Base-by-base conservation (phyloP, 2,888 invertebrate species). In the Mechanitis mazaeus region DNA sequence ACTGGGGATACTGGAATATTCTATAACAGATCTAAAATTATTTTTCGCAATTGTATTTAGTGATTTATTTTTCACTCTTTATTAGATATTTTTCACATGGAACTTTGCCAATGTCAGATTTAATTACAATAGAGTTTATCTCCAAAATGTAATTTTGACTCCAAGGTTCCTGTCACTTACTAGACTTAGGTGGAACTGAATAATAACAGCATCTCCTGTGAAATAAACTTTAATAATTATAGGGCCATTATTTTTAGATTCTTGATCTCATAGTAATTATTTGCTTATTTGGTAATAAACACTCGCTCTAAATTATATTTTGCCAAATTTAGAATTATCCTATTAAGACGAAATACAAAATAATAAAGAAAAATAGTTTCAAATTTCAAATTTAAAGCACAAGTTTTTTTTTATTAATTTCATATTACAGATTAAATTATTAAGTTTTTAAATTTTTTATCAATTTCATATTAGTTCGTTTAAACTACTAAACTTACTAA, bases 11-110 rank as follows among this genome's bases (percentile, higher is more conserved):
- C 38, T 60, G 54, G 53, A 57, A 54, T 60, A 60, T 61, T 62
- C 65, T 63, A 57, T 60, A 54, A 57, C 38, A 33, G 56, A 66
- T 69, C 71, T 69, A 73, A 74, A 73, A 72, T 79, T 77, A 84
- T 84, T 85, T 83, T 81, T 77, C 71, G 72, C 76, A 75, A 85
- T 83, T 84, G 81, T 84, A 55, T 38, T 53, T 45, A 56, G n/a
- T 56, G 54, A 46, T 46, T 33, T 54, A 55, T 55, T 55, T 38
- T 55, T 31, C 38, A 6, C 45, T 45, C 55, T 54, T 53, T 61
- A 57, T 61, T 61, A 65, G 63, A 64, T 57, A 58, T 46, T 54
- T 64, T 63, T 64, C 63, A 46, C 64, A 66, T 64, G 64, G 58
- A 35, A 47, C 31, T 45, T 33, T 54, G 57, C 46, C 61, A 58